A percentile compares a stretch with the other conserved stretches of the same genome.
Evolutionary conservation across 2,113 vertebrate genomes (phyloP).

Genomic region (Gallinago media): DNA sequence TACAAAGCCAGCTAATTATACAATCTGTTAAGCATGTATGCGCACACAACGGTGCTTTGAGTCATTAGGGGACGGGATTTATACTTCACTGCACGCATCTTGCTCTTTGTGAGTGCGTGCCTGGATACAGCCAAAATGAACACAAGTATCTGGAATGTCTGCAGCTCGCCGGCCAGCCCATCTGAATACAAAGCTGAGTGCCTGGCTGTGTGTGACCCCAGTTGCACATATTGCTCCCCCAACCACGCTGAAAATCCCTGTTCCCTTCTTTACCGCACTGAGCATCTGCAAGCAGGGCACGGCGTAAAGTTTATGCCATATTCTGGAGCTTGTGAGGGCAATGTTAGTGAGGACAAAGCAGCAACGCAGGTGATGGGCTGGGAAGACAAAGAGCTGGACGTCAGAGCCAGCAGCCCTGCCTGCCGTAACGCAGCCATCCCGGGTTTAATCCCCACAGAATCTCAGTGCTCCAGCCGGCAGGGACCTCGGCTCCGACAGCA

Average conservation of each 20-base stretch:
- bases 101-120: slow-evolving; percentile 65
- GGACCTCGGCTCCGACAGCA: not conserved
- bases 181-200: slow-evolving; percentile 61
- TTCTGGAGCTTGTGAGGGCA: not conserved
- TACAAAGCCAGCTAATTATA: slow-evolving; percentile 65
- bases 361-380: not conserved
- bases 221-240: not conserved
- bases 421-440: not conserved
- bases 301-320: not conserved
- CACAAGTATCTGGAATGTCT: slow-evolving; percentile 70
- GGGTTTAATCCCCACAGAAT: not conserved
- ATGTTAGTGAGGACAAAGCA: not conserved
- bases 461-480: not conserved
- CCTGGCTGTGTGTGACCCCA: not conserved
- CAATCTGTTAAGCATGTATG: slow-evolving; percentile 63
- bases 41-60: slow-evolving; percentile 35
- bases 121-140: slow-evolving; percentile 62
- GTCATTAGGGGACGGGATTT: slow-evolving; percentile 62
- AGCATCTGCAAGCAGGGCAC: not conserved
- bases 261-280: not conserved
- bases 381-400: not conserved
- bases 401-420: not conserved
- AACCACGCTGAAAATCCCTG: not conserved
- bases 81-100: slow-evolving; percentile 71
- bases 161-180: slow-evolving; percentile 27